phyloP scores from a whole-genome alignment of 2,888 invertebrate species.

The Portevinia maculata region DNA sequence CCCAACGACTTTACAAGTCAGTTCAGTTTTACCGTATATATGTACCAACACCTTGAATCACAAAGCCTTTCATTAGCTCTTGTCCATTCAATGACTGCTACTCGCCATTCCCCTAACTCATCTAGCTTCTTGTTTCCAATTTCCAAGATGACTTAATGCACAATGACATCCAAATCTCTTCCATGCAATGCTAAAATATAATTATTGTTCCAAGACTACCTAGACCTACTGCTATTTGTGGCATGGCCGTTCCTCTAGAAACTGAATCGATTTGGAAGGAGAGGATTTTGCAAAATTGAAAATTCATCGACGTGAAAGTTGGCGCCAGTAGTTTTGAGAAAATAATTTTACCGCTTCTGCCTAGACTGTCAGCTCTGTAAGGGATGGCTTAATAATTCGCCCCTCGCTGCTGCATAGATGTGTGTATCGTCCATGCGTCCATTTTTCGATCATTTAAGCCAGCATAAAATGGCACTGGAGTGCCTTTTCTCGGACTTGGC shows the following conservation, averaged over 20 bases:
- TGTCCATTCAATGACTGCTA: background rate
- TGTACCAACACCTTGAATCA: too few relatives aligned
- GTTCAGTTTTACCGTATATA: background rate
- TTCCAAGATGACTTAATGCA: background rate
- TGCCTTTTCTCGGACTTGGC: conserved; percentile 5
- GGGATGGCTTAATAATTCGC: conserved; percentile 2
- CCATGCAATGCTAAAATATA: conserved; percentile 31
- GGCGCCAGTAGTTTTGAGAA: conserved; percentile 46
- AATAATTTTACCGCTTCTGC: conserved; percentile 56
- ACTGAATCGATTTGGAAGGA: conserved; percentile 7
- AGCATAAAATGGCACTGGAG: conserved; percentile 2
- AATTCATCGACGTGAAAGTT: conserved; percentile 66
- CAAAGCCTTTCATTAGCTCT: background rate
- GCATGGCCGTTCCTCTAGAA: conserved; percentile 4
- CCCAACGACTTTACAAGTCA: background rate
- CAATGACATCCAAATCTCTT: conserved; percentile 45
- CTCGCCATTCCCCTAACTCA: too few relatives aligned
- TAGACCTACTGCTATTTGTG: too few relatives aligned
- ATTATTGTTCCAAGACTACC: too few relatives aligned
- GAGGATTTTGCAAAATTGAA: conserved; percentile 61
- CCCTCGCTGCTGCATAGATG: conserved; percentile 6
- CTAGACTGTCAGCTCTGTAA: conserved; percentile 32
- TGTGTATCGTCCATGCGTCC: background rate
- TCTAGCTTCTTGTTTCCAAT: too few relatives aligned
- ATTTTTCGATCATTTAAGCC: conserved; percentile 16